A percentile compares a stretch with the other conserved stretches of the same genome.
These are phyloP conservation scores for Drosophila malerkotliana DNA, from an alignment of 1,140 invertebrate species.

Conservation along the genomic window DNA sequence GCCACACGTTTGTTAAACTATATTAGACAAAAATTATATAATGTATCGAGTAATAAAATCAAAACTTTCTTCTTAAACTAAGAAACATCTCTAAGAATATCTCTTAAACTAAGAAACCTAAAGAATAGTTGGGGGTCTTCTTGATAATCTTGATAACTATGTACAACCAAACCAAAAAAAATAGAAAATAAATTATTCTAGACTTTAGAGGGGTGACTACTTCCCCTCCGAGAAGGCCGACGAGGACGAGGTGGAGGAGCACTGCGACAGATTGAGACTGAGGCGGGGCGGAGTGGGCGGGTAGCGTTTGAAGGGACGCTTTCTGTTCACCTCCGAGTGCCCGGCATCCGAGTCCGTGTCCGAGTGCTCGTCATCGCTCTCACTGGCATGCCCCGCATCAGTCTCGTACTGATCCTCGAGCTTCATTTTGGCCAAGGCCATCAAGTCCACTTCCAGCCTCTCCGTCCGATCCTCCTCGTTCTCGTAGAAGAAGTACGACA, in stretches of 20 bases:
- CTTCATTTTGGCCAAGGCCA: background rate
- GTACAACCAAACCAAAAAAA: constrained; percentile 20
- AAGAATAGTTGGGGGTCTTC: background rate
- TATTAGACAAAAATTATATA: constrained; percentile 9
- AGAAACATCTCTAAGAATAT: background rate
- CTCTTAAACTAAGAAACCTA: background rate
- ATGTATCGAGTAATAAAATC: constrained; percentile 14
- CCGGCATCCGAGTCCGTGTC: constrained; percentile 37
- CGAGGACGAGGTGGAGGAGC: constrained; percentile 3
- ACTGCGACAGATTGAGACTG: constrained; percentile 1
- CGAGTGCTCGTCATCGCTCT: constrained; percentile 68
- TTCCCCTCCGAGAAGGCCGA: constrained; percentile 29
- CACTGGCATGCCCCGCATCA: constrained; percentile 56
- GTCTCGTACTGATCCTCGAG: constrained; percentile 51
- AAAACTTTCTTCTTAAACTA: constrained; percentile 15
- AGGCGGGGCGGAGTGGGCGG: constrained; percentile 8
- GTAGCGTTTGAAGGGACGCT: constrained; percentile 11
- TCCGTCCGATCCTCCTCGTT: constrained; percentile 24
- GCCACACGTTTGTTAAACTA: constrained; percentile 23
- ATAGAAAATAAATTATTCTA: background rate
- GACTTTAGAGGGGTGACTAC: constrained; percentile 1
- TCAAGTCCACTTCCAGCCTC: background rate
- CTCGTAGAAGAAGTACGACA: constrained; percentile 66
- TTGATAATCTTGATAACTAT: background rate
- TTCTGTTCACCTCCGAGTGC: background rate